phyloP scores from a whole-genome alignment of 1,140 invertebrate species.

The Drosophila arizonae region DNA sequence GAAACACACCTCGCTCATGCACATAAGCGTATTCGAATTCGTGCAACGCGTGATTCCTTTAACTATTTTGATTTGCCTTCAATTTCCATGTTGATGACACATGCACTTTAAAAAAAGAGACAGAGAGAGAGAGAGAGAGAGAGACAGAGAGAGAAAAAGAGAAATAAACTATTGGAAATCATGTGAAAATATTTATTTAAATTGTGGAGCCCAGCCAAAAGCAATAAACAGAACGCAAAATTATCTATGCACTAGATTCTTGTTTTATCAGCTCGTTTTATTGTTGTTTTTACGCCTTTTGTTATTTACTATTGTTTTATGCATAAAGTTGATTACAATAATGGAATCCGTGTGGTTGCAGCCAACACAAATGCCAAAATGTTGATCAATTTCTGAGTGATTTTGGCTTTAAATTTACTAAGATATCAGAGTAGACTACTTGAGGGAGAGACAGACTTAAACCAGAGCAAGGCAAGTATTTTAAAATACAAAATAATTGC shows the following conservation, averaged over 20 bases:
- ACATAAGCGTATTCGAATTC: not conserved
- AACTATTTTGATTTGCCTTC: conserved; percentile 23
- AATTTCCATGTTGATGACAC: conserved; percentile 35
- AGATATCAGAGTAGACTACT: too few relatives aligned
- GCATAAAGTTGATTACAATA: conserved; percentile 9
- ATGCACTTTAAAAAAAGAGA: conserved; percentile 19
- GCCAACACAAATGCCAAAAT: not conserved
- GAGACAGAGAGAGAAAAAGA: too few relatives aligned
- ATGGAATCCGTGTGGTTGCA: not conserved
- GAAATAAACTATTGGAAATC: conserved; percentile 28
- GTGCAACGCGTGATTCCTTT: not conserved
- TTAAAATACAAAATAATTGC: too few relatives aligned
- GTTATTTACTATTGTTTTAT: not conserved
- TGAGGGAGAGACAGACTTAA: too few relatives aligned
- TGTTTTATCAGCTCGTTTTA: not conserved
- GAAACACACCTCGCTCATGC: too few relatives aligned
- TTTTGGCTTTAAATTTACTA: not conserved
- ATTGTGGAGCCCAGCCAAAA: conserved; percentile 32
- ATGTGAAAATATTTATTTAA: conserved; percentile 68
- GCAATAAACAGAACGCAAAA: conserved; percentile 42
- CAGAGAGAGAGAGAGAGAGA: not conserved
- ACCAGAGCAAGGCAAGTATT: too few relatives aligned
- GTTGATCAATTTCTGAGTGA: not conserved
- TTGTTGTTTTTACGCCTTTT: conserved; percentile 14
- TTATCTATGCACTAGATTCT: conserved; percentile 26